Conservation (phyloP, 2,888 invertebrate genomes). For the Shargacucullia verbasci region DNA sequence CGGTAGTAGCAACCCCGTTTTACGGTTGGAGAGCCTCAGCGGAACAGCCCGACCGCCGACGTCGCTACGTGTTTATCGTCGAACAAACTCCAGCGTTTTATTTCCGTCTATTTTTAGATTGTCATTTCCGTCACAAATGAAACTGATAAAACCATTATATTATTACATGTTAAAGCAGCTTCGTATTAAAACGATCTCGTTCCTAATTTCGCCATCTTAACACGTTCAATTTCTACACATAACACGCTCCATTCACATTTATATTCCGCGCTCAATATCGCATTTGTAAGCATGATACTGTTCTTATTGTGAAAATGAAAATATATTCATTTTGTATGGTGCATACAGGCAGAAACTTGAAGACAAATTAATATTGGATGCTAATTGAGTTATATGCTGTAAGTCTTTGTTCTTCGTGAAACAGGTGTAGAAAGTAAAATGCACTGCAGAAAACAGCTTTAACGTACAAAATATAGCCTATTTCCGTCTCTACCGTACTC, state of each 20-base stretch:
- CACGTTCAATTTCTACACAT: conserved; percentile 19
- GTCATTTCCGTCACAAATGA: conserved; percentile 45
- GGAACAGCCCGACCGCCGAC: conserved; percentile 26
- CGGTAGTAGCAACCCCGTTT: conserved; percentile 64
- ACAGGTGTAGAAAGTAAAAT: neutral
- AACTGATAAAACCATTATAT: conserved; percentile 8
- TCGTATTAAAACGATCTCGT: conserved; percentile 2
- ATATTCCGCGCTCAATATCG: conserved; percentile 26
- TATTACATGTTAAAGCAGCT: neutral
- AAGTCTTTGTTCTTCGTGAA: conserved; percentile 10
- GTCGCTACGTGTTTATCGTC: conserved; percentile 64
- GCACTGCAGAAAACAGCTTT: neutral
- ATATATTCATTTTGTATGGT: conserved; percentile 7
- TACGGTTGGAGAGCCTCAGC: conserved; percentile 62
- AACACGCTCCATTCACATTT: conserved; percentile 1
- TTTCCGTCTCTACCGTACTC: no score
- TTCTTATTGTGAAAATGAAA: conserved; percentile 10
- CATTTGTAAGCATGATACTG: conserved; percentile 3
- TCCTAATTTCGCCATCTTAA: conserved; percentile 8
- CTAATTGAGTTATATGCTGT: conserved; percentile 25
- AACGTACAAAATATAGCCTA: neutral
- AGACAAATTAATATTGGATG: conserved; percentile 24
- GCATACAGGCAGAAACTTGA: conserved; percentile 5
- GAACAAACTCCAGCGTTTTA: conserved; percentile 59
- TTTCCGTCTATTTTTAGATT: conserved; percentile 61